Conservation (phyloP, 2,113 vertebrate species). For the Acrocephalus kingi region DNA sequence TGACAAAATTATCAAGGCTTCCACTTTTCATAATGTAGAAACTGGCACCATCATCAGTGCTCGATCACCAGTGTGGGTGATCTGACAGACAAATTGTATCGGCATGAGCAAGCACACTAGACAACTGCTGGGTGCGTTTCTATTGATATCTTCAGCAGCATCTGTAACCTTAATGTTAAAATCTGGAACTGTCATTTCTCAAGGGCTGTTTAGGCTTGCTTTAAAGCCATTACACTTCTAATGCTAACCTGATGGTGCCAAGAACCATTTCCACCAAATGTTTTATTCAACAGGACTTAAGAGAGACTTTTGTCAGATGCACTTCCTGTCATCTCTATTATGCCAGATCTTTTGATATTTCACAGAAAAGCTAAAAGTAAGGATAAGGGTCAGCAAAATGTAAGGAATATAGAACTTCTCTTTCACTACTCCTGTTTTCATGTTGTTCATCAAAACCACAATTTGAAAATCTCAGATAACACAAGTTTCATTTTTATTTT, state of each 20-base stretch:
- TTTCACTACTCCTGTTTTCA: background rate
- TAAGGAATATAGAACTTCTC: background rate
- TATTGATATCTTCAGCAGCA: background rate
- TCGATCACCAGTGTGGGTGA: accelerated
- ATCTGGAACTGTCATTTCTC: background rate
- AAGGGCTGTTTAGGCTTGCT: background rate
- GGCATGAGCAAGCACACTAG: background rate
- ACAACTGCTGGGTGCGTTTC: background rate
- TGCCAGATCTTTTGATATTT: background rate
- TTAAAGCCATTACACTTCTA: background rate
- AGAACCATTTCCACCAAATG: background rate
- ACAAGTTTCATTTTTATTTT: background rate
- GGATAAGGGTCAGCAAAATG: background rate
- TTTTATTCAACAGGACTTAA: constrained; percentile 22
- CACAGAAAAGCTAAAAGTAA: background rate
- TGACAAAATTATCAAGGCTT: background rate
- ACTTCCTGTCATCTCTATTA: background rate
- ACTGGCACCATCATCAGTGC: background rate
- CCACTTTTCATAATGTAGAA: background rate
- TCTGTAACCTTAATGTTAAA: background rate
- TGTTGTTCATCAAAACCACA: background rate
- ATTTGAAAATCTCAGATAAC: background rate
- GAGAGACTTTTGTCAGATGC: background rate
- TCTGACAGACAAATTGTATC: background rate
- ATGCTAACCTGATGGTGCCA: background rate